phyloP scores from a whole-genome alignment of 92 coral and sea anemone genomes.

The Zoanthus sansibaricus region DNA sequence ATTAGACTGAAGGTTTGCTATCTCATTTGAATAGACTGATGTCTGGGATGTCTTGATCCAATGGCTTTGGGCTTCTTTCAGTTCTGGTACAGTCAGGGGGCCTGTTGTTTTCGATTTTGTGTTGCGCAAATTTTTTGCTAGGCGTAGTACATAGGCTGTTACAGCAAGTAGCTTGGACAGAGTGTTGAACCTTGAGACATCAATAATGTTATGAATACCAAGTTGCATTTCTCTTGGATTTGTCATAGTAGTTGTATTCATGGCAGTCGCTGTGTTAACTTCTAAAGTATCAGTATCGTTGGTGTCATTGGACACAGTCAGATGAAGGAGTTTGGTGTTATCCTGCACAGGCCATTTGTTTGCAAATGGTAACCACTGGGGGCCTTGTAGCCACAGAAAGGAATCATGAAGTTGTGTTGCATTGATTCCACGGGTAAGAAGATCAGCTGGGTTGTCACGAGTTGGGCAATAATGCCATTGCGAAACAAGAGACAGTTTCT shows the following conservation, averaged over 20 bases:
- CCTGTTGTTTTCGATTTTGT: constrained; percentile 1
- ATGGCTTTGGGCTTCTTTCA: not conserved
- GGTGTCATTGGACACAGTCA: not conserved
- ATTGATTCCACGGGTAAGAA: constrained; percentile 30
- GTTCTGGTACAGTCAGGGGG: constrained; percentile 34
- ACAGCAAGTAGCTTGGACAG: constrained; percentile 30
- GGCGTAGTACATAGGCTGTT: constrained; percentile 36
- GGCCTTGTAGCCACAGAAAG: constrained; percentile 32
- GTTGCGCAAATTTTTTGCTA: constrained; percentile 37
- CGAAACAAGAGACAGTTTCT: constrained; percentile 16
- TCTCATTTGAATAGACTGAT: constrained; percentile 37
- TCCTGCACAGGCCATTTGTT: not conserved
- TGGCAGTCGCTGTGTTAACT: not conserved
- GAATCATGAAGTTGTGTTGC: constrained; percentile 1
- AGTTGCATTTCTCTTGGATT: constrained; percentile 34
- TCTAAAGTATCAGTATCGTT: not conserved
- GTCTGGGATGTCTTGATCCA: constrained; percentile 48
- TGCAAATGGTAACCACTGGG: constrained; percentile 35
- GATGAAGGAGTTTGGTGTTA: not conserved
- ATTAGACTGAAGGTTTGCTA: constrained; percentile 30
- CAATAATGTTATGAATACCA: constrained; percentile 34
- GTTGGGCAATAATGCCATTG: constrained; percentile 47
- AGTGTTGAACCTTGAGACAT: constrained; percentile 42
- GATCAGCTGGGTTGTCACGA: constrained; percentile 29
- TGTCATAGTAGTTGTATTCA: not conserved